Base-by-base conservation (phyloP, 2,888 invertebrate genomes). In the Hypsopygia costalis region DNA sequence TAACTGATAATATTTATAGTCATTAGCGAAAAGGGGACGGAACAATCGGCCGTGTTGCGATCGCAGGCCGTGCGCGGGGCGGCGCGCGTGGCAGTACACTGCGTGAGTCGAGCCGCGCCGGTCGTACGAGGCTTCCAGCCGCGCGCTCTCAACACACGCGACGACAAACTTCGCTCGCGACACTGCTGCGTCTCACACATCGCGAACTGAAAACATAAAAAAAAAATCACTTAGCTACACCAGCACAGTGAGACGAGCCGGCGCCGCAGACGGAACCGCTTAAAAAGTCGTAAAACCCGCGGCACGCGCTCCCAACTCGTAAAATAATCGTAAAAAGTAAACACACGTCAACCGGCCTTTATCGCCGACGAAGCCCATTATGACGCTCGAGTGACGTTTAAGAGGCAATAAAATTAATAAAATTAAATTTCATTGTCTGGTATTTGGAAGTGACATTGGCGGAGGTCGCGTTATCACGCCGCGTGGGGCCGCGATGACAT, bases 41-140 rank as follows among this genome's bases (percentile, higher is more conserved):
- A 81, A 85, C 83, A 81, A 78, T 81, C 72, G 77, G 69, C 60
- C 62, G 70, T 62, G 71, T 70, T 69, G 79, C 74, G 72, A 64
- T 66, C 69, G 75, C 78, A 75, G 81, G 86, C 81, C 81, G 74
- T 79, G 77, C 82, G 90, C 86, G 85, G 87, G 90, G 90, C 89
- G 91, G 90, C 90, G 91, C 91, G 91, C 90, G 89, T 87, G 88
- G 75, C 90, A 92, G 91, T 91, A 91, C 90, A 90, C 85, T 91
- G 91, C 91, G 91, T 90, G 91, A 90, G 90, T 90, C 90, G 91
- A 90, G 91, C 90, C 81, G 83, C 90, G 91, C 83, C 88, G 91
- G 83, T 81, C 83, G 86, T 72, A 67, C 62, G 67, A 72, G 71
- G 70, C 72, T 60, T 52, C 64, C 55, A 69, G 63, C 71, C 74